phyloP scores from a whole-genome alignment of 2,797 vertebrate genomes.

The Sciaenops ocellatus region DNA sequence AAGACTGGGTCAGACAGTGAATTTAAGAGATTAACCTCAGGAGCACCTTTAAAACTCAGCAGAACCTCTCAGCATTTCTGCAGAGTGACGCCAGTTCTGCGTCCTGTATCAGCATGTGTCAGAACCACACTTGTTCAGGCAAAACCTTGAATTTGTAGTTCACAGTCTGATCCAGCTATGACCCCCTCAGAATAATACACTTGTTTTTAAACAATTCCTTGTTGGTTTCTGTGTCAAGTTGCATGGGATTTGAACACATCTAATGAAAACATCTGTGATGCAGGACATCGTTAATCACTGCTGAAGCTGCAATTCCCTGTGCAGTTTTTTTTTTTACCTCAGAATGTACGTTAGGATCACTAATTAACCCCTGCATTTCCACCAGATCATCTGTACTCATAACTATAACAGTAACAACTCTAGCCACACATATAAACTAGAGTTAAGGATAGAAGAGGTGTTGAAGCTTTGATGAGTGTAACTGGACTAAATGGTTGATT shows the following conservation, averaged over 20 bases:
- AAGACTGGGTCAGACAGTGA: too few relatives aligned
- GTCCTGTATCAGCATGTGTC: neutral
- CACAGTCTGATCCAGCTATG: neutral
- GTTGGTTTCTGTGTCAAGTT: neutral
- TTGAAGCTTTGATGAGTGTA: neutral
- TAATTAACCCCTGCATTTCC: neutral
- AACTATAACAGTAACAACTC: neutral
- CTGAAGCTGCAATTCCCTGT: conserved; percentile 16
- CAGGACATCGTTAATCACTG: conserved; percentile 23
- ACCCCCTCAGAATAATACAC: neutral
- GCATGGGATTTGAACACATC: conserved; percentile 5
- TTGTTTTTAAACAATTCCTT: neutral
- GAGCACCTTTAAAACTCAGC: too few relatives aligned
- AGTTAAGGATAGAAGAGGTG: neutral
- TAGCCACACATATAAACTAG: neutral
- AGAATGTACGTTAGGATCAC: neutral
- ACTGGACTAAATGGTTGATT: neutral
- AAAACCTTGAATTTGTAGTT: conserved; percentile 2
- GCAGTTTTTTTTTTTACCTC: conserved; percentile 7
- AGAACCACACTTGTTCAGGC: neutral
- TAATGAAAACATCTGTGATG: conserved; percentile 17
- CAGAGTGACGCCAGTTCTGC: neutral
- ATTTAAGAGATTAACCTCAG: too few relatives aligned
- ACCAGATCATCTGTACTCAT: conserved; percentile 7
- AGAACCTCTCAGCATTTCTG: too few relatives aligned